These are phyloP conservation scores for Catocala nupta DNA, from an alignment of 2,888 invertebrate genomes.

Conservation along the genomic window DNA sequence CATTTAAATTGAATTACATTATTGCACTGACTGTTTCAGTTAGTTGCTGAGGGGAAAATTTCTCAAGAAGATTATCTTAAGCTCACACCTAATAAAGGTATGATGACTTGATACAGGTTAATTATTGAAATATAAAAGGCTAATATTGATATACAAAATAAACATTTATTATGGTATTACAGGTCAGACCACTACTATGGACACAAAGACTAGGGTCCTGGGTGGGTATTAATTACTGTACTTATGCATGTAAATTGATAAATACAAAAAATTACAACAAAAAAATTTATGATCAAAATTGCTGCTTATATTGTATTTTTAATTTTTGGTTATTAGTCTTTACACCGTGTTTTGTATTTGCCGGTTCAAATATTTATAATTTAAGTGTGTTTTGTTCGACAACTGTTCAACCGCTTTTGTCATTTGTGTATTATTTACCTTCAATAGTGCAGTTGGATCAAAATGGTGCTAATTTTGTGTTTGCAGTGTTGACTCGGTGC, in stretches of 20 bases:
- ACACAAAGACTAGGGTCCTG: constrained; percentile 64
- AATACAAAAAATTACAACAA: neutral
- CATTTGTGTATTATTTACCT: neutral
- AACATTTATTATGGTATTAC: constrained; percentile 58
- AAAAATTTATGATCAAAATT: neutral
- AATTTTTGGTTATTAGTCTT: neutral
- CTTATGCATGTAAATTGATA: neutral
- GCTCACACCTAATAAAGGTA: constrained; percentile 81
- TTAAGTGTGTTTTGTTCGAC: neutral
- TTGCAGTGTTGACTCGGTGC: constrained; percentile 82
- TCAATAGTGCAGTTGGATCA: constrained; percentile 36
- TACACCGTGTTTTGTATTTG: neutral
- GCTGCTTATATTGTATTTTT: neutral
- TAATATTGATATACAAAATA: constrained; percentile 4
- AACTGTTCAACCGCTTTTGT: neutral
- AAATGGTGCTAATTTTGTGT: constrained; percentile 61
- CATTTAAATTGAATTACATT: constrained; percentile 24
- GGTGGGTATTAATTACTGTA: constrained; percentile 68
- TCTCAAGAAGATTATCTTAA: constrained; percentile 82
- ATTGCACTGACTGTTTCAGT: constrained; percentile 71
- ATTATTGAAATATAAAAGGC: constrained; percentile 2
- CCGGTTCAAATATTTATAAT: neutral
- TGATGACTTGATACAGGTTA: constrained; percentile 13
- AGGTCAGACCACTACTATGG: constrained; percentile 65
- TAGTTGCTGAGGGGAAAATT: constrained; percentile 82